Percentiles rank a stretch among this genome's conserved stretches.
Evolutionary conservation across 1,140 invertebrate species (phyloP).

Genomic region (Marisa cornuarietis): DNA sequence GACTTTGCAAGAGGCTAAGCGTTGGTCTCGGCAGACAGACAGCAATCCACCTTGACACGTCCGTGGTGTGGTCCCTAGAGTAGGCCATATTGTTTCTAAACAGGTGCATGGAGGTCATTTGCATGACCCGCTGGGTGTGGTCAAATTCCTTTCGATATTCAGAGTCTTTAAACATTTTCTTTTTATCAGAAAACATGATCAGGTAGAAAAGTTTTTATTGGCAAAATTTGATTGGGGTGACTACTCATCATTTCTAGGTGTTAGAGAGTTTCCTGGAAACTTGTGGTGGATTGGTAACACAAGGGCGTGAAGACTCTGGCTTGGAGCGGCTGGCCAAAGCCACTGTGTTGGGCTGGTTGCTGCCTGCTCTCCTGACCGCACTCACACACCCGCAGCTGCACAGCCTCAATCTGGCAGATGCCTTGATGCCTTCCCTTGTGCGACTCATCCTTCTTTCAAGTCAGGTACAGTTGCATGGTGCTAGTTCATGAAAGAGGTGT

Average conservation of each 20-base stretch:
- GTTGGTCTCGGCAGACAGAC: too few relatives aligned
- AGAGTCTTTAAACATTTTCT: too few relatives aligned
- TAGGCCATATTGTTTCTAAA: too few relatives aligned
- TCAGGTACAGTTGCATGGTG: conserved; percentile 45
- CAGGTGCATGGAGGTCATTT: too few relatives aligned
- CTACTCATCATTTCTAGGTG: conserved; percentile 37
- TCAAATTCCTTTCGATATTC: too few relatives aligned
- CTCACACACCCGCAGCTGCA: conserved; percentile 59
- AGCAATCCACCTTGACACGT: too few relatives aligned
- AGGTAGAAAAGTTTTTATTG: too few relatives aligned
- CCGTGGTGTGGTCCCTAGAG: too few relatives aligned
- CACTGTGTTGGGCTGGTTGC: conserved; percentile 62
- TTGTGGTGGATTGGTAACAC: conserved; percentile 50
- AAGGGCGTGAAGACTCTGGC: conserved; percentile 42
- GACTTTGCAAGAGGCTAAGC: too few relatives aligned
- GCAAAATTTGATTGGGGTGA: too few relatives aligned
- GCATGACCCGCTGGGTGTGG: too few relatives aligned
- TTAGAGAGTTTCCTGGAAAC: conserved; percentile 59
- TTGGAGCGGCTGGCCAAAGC: conserved; percentile 61
- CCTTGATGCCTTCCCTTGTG: conserved; percentile 61
- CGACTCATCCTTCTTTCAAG: conserved; percentile 60
- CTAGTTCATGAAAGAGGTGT: not conserved
- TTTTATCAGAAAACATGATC: too few relatives aligned
- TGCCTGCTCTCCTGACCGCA: conserved; percentile 60
- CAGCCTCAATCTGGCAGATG: conserved; percentile 53